Base-by-base conservation (phyloP, 1,140 invertebrate species). In the Diorhabda sublineata region DNA sequence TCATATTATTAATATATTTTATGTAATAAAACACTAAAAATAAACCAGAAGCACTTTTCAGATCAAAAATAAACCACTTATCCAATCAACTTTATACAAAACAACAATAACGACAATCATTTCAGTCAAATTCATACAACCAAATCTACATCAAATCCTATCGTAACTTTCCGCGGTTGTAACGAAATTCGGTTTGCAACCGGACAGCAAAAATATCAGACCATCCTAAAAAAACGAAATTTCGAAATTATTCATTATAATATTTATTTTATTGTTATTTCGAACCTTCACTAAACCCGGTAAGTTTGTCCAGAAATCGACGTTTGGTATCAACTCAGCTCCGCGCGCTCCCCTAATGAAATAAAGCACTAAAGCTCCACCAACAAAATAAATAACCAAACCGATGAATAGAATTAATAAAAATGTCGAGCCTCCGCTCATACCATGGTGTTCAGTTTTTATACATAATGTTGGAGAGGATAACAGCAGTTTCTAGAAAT, bases 291-390 rank as follows among this genome's bases (percentile, higher is more conserved):
- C 80, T 72, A 86, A 80, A 74, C 80, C 79, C 26, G 85, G 85
- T 56, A 86, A 73, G 64, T 84, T 83, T 45, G 75, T 79, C 86
- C 86, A 87, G 75, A 87, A 87, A 68, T 78, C 82, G 63, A 85
- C 74, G 76, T 87, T 86, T 2, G 86, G 86, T 71, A 87, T 82
- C 45, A 86, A 80, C 79, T 87, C 86, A 11, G 83, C 69, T 3
- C 86, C 85, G 7, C 84, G 82, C 5, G 86, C 86, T 26, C 86
- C 85, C 81, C 85, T 83, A 8, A 85, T 73, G 75, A 85, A 87
- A 76, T 84, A 83, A 77, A 85, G 83, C 0, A 85, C 82, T 52
- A 81, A 80, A 72, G 81, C 80, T 57, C 85, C 86, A 41, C 77
- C 77, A 65, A 81, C 8, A 61, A 81, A 75, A 65, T 81, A 81